Base-by-base conservation (phyloP, 2,797 vertebrate genomes). In the Phoebastria nigripes region DNA sequence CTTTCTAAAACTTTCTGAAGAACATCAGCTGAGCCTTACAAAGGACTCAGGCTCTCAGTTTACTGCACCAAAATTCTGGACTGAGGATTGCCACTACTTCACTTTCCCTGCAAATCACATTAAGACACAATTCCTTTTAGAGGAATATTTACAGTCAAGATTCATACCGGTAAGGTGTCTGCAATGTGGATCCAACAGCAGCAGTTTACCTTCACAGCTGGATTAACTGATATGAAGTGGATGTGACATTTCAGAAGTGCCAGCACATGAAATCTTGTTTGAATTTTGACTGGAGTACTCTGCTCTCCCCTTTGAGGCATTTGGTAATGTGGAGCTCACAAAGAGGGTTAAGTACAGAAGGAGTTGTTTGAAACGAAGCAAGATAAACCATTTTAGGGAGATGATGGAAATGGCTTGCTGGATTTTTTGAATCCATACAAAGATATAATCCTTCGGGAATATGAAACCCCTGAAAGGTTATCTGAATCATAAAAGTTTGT, bases 401-500 rank as follows among this genome's bases (percentile, higher is more conserved):
- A 71, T 31, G 41, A 58, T 14, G 65, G 55, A 77, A 72, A 90
- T 28, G 9, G 4, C 42, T 96, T 72, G 29, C 31, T 79, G 49
- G 18, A 9, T 49, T 72, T 82, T 93, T 81, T 85, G 16, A 87
- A 41, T 66, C 66, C 66, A 11, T 65, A 62, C 42, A 61, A 69
- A 85, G 63, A 89, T 93, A 65, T 49, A 71, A 79, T 62, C 54
- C 41, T 82, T 77, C 67, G 81, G 72, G 54, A 70, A 91, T 66
- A 80, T 26, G 72, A 96, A 74, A 49, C 41, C 31, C 15, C 62
- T 19, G 47, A 35, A 87, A 94, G 59, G 39, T 85, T 63, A 86
- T 90, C 88, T 94, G 73, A 88, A 67, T 84, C 86, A 63, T 93
- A 87, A 74, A 84, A 86, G 29, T 70, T 85, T 87, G 72, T 69